Base-by-base conservation (phyloP, 1,140 invertebrate species). In the Medauroidea extradentata region DNA sequence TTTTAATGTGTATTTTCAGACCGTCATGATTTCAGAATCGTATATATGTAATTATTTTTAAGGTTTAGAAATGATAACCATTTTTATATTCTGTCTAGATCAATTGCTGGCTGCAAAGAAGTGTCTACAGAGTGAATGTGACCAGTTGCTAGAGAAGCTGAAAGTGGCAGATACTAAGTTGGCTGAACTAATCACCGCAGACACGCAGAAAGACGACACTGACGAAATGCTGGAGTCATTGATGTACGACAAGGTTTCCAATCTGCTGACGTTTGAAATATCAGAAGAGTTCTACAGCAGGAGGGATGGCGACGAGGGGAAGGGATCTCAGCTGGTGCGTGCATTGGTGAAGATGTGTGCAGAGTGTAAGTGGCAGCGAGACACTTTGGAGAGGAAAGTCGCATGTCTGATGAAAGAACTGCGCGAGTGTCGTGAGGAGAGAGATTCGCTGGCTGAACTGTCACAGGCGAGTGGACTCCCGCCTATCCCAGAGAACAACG, bases 41-140 rank as follows among this genome's bases (percentile, higher is more conserved):
- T 49, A 4, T 53, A 2, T 41, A 48, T 9, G n/a, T 27, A 57
- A 19, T 38, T 34, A 60, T 49, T 49, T 61, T n/a, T 9, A 34
- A 49, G 39, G 3, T 29, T 24, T 34, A 34, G 11, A 34, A 7
- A 34, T 34, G 4, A 34, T 34, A 11, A 34, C 4, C 29, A 34
- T 34, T 34, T 4, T 34, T 7, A 34, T 11, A 3, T 60, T 60
- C 43, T 48, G 23, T 73, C 9, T 63, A 78, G 83, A 85, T 51
- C 79, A 81, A 67, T 64, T 87, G 14, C 66, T 87, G 16, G 67
- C 74, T 0, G 65, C 86, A n/a, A 87, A 86, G 70, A 78, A 78
- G 16, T 81, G 85, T 56, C 65, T 84, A n/a, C 78, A 83, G 50
- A 77, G 78, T n/a, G 85, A 86, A 50, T 71, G 77, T 53, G 67